Evolutionary conservation across 2,113 vertebrate genomes (phyloP), one percentile per base, ranked within the genome.

Genomic region (Oncorhynchus masou): DNA sequence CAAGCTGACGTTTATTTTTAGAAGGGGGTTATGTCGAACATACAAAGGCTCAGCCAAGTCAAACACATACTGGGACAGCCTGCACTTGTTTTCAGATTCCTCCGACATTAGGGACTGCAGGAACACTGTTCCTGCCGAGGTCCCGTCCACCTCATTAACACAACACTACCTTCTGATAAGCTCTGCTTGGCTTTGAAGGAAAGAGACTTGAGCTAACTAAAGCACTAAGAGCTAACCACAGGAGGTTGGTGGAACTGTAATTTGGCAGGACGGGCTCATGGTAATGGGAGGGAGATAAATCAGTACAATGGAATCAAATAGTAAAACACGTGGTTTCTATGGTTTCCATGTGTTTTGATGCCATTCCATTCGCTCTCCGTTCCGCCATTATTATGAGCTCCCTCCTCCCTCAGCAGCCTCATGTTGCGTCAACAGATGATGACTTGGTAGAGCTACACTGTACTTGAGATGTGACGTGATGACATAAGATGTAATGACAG

Each of bases 1-100:
- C 39, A 9, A 11, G 74, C 27, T 68, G 67, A 22, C 27, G 59
- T 78, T 85, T 90, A 87, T 91, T 90, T 92, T 90, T 90, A 88
- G 90, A 85, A 76, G 1, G 2, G 80, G 81, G 34, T 67, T 11
- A 91, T 89, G 84, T 89, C 49, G 29, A 82, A 83, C 74, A 86
- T n/a, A 34, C 71, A 71, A 77, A 29, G 80, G 78, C 75, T 83
- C 67, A 20, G 88, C 92, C 92, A 93, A 90, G 64, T 62, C 84
- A 92, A 93, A 93, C 90, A 92, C 71, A 76, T 81, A 73, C 83
- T 80, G 83, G 80, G 83, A 90, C 86, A 87, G 74, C 74, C 80
- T 78, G 80, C 81, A 78, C 83, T 89, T 90, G 90, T 92, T 91
- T 89, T 73, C 81, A 87, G 85, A 91, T 92, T 90, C 87, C 83